Base-by-base conservation (phyloP, 2,888 invertebrate genomes). In the Sarcophaga carnaria region DNA sequence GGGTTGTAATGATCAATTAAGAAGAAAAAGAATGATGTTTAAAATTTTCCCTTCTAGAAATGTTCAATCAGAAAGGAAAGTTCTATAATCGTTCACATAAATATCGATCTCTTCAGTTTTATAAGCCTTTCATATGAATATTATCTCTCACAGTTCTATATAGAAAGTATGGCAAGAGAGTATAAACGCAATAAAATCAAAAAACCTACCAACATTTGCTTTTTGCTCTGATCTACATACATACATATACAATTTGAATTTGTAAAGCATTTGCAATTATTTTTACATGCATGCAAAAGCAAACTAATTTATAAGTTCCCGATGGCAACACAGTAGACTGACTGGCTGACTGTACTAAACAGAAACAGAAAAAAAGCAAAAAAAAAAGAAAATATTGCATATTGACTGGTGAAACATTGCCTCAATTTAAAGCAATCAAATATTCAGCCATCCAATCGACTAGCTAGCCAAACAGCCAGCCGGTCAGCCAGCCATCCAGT, bases 281-380 rank as follows among this genome's bases (percentile, higher is more conserved):
- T 88, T 75, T 60, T 12, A 62, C 71, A 88, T 86, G 86, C 88
- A 87, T 89, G 85, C 82, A 77, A 54, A 14, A 88, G 85, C 84
- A 67, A 88, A 88, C 89, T 88, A 85, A 88, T 89, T 89, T 88
- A 89, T 86, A 88, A 87, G 80, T 88, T 89, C 88, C 89, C 89
- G 84, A 80, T 88, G 89, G 89, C 89, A 89, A 89, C 84, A 83
- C 49, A 74, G n/a, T 71, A 67, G 62, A 79, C 74, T n/a, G 80
- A 62, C 72, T 67, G 64, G 63, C 72, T 75, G 75, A 83, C 80
- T 83, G 77, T 83, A 88, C 80, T 79, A 59, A 72, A 37, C 37
- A 37, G 37, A 37, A 37, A 37, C 37, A 2, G 2, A 10, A 37
- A 37, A 37, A 37, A 10, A 37, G 37, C 37, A 37, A 37, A 37